Percentiles rank a stretch among this genome's conserved stretches.
Conservation (phyloP, 2,888 invertebrate genomes). For the Pseudanteris insignis region DNA sequence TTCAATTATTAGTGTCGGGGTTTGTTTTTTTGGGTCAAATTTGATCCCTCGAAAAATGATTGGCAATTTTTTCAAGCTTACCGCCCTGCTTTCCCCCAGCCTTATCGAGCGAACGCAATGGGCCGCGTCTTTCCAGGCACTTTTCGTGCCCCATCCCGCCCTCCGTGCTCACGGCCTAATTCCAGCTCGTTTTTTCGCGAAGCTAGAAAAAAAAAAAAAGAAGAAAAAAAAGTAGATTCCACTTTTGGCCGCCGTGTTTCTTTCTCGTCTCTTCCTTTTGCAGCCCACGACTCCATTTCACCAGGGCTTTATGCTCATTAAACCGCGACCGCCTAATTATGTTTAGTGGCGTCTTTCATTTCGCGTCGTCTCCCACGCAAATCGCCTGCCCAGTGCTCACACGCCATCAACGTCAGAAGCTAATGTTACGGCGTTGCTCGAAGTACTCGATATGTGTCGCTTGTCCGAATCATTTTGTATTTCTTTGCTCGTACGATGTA, state of each 20-base stretch:
- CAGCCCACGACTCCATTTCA: background rate
- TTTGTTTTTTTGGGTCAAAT: no score
- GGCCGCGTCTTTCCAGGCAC: conserved; percentile 2
- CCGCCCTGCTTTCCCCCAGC: background rate
- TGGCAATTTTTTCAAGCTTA: conserved; percentile 11
- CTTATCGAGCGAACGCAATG: background rate
- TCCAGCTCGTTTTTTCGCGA: conserved; percentile 10
- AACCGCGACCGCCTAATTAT: conserved; percentile 15
- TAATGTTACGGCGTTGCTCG: conserved; percentile 23
- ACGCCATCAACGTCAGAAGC: no score
- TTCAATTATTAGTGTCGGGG: no score
- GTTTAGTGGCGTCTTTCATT: conserved; percentile 14
- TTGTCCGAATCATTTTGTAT: conserved; percentile 20
- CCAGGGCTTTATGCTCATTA: conserved; percentile 5
- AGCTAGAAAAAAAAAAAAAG: background rate
- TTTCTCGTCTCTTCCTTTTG: conserved; percentile 2
- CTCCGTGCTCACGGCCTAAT: conserved; percentile 6
- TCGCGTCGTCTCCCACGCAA: conserved; percentile 16
- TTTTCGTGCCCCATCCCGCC: background rate
- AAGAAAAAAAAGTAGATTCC: conserved; percentile 5
- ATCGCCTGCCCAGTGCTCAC: no score
- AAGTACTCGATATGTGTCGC: conserved; percentile 12
- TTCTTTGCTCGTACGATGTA: conserved; percentile 32
- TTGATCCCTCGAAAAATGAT: no score
- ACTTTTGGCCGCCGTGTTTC: conserved; percentile 4